phyloP scores from a whole-genome alignment of 2,888 invertebrate species.

The Lycaena phlaeas region DNA sequence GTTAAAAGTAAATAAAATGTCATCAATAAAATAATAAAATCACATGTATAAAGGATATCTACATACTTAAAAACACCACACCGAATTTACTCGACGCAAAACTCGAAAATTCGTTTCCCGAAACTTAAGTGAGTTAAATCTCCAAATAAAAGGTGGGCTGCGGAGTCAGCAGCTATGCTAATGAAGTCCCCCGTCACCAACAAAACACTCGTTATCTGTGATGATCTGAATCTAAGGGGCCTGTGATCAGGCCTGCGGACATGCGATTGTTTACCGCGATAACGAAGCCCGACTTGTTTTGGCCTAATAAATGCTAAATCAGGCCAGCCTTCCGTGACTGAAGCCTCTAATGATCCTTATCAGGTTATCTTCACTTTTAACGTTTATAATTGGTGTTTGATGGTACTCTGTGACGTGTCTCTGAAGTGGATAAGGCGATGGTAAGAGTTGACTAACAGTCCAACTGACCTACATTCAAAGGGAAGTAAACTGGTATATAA shows the following conservation, averaged over 20 bases:
- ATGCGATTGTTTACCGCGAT: slow-evolving; percentile 47
- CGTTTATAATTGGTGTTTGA: not conserved
- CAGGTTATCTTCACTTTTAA: slow-evolving; percentile 2
- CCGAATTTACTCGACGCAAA: slow-evolving; percentile 28
- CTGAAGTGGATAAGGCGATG: too few relatives aligned
- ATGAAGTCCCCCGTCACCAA: slow-evolving; percentile 34
- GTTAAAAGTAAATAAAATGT: too few relatives aligned
- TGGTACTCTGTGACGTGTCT: too few relatives aligned
- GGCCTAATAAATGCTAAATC: slow-evolving; percentile 28
- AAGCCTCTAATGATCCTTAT: slow-evolving; percentile 2
- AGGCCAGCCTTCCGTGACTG: slow-evolving; percentile 13
- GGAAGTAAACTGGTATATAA: too few relatives aligned
- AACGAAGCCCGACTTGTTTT: slow-evolving; percentile 25
- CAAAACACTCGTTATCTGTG: slow-evolving; percentile 48
- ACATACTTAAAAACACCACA: slow-evolving; percentile 29
- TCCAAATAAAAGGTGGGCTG: slow-evolving; percentile 61
- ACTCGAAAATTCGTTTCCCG: slow-evolving; percentile 45
- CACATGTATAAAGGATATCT: slow-evolving; percentile 30
- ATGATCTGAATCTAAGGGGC: slow-evolving; percentile 57
- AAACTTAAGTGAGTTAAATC: slow-evolving; percentile 67
- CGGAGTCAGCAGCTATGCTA: slow-evolving; percentile 54
- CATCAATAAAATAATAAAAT: too few relatives aligned
- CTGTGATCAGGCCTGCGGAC: slow-evolving; percentile 47
- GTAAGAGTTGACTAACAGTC: too few relatives aligned
- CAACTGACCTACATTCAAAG: too few relatives aligned